Percentiles rank a stretch among this genome's conserved stretches.
These are phyloP conservation scores for Pteronotus mesoamericanus DNA, from an alignment of 2,797 vertebrate genomes.

Conservation along the genomic window DNA sequence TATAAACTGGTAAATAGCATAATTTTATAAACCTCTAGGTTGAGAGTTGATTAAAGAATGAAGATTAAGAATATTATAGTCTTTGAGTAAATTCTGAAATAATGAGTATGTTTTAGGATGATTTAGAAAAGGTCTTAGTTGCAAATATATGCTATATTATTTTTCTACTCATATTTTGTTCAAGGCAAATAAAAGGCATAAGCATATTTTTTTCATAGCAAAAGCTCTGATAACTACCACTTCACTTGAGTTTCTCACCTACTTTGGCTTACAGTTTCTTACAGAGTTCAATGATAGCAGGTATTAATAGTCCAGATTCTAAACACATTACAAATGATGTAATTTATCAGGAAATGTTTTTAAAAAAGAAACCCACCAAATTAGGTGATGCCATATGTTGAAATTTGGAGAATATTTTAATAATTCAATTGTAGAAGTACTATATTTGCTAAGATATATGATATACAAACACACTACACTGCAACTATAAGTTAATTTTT, in stretches of 20 bases:
- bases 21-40: neutral
- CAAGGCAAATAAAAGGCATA: neutral
- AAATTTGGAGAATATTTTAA: neutral
- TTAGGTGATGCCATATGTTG: neutral
- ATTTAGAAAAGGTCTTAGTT: neutral
- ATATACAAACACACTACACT: neutral
- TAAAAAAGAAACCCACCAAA: accelerated
- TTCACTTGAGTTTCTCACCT: neutral
- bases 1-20: neutral
- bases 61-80: neutral
- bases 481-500: neutral
- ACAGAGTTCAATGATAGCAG: neutral
- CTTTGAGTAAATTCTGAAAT: neutral
- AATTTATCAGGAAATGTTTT: neutral
- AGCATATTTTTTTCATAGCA: neutral
- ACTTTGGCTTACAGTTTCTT: too few relatives aligned
- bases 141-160: neutral
- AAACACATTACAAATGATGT: neutral
- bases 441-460: neutral
- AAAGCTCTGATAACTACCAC: neutral
- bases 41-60: neutral
- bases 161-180: neutral
- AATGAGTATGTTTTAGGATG: neutral
- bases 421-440: neutral
- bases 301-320: neutral